phyloP scores from a whole-genome alignment of 2,888 invertebrate species.

The Cephus spinipes region DNA sequence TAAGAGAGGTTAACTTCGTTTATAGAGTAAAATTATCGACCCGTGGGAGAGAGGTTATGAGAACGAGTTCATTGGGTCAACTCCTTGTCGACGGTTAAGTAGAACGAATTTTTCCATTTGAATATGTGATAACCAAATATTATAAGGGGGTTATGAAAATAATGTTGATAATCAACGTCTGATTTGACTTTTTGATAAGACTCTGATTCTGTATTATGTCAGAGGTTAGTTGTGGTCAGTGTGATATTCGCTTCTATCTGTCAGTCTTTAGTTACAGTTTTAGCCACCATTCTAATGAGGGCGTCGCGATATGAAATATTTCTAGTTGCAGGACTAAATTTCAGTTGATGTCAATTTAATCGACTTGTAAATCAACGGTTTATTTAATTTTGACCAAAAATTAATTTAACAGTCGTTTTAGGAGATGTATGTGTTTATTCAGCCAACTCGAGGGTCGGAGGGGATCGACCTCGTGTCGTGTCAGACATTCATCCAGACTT shows the following conservation, averaged over 20 bases:
- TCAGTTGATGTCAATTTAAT: background rate
- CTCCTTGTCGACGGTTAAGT: background rate
- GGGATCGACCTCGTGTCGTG: background rate
- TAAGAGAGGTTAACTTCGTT: background rate
- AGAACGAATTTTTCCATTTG: background rate
- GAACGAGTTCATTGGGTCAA: background rate
- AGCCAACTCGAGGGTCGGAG: background rate
- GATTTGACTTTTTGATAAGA: background rate
- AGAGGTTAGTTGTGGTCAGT: background rate
- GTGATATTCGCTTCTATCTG: background rate
- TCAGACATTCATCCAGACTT: background rate
- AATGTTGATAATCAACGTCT: background rate
- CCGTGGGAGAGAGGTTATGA: background rate
- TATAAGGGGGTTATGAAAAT: background rate
- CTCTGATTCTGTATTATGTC: background rate
- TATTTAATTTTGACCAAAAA: background rate
- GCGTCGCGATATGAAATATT: background rate
- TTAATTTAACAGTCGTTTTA: background rate
- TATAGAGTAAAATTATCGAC: background rate
- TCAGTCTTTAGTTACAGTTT: background rate
- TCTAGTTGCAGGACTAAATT: background rate
- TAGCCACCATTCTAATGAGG: background rate
- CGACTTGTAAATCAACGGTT: background rate
- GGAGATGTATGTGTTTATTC: background rate
- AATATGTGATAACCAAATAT: background rate